Conservation (phyloP, 2,888 invertebrate species). For the Drosophila nr. perissopoda region DNA sequence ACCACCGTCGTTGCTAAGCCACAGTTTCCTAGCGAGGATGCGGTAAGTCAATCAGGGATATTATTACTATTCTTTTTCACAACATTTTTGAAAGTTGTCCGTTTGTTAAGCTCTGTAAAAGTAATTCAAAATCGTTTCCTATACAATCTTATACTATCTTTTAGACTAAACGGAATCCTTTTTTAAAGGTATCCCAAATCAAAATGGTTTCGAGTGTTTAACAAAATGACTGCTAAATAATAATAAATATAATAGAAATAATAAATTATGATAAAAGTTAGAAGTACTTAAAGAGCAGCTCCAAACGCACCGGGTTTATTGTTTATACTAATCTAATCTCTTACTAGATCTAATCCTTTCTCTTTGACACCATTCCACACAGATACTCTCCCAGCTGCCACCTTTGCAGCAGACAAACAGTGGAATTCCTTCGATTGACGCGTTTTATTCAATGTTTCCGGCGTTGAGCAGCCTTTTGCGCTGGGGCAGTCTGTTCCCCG, state of each 20-base stretch:
- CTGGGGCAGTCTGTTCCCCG: constrained; percentile 67
- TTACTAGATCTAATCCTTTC: neutral
- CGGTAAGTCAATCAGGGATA: constrained; percentile 31
- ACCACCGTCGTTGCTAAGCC: neutral
- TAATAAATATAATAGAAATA: neutral
- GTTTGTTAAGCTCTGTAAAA: neutral
- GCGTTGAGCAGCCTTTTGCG: constrained; percentile 66
- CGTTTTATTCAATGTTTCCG: constrained; percentile 64
- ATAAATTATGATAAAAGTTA: neutral
- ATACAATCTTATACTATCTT: neutral
- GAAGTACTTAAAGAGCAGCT: neutral
- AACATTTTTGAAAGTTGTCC: neutral
- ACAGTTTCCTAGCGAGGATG: constrained; percentile 28
- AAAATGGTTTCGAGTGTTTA: neutral
- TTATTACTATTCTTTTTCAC: neutral
- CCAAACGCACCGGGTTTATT: too few species aligned
- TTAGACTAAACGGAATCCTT: neutral
- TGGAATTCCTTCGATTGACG: constrained; percentile 48
- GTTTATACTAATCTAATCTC: neutral
- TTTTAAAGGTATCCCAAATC: neutral
- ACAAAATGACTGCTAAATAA: neutral
- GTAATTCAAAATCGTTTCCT: too few species aligned
- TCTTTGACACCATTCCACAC: neutral
- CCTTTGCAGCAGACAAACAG: constrained; percentile 27
- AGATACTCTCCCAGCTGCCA: constrained; percentile 68